A percentile compares a stretch with the other conserved stretches of the same genome.
These are phyloP conservation scores for Syndactyla subalaris DNA, from an alignment of 2,797 vertebrate genomes.

Conservation along the genomic window DNA sequence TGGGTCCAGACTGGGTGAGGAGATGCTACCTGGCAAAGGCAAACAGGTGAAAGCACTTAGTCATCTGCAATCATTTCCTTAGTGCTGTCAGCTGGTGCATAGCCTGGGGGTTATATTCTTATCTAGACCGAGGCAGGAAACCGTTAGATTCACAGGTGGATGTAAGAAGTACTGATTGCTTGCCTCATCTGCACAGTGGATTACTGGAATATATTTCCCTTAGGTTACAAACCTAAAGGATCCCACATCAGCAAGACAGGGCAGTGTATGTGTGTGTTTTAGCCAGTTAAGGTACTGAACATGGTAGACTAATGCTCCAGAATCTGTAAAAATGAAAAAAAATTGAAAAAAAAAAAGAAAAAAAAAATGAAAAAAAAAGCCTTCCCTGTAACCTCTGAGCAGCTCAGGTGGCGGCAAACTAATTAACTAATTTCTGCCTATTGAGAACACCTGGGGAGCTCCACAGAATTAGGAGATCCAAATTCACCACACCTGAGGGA, in stretches of 20 bases:
- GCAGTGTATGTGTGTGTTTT: not conserved
- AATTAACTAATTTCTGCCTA: fast-evolving
- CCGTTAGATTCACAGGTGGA: conserved; percentile 18
- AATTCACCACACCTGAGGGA: not conserved
- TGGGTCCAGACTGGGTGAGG: not conserved
- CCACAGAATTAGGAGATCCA: not conserved
- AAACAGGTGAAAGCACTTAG: conserved; percentile 29
- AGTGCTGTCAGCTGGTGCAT: not conserved
- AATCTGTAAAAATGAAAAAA: not conserved
- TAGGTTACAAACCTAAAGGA: not conserved
- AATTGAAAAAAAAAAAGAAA: not conserved
- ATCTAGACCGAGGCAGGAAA: conserved; percentile 33
- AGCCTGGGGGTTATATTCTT: conserved; percentile 30
- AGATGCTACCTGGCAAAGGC: not conserved
- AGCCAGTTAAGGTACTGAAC: not conserved
- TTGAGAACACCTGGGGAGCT: not conserved
- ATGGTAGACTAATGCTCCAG: not conserved
- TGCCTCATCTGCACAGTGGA: not conserved
- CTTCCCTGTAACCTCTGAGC: not conserved
- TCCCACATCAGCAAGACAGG: not conserved
- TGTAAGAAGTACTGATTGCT: not conserved
- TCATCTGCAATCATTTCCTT: conserved; percentile 23
- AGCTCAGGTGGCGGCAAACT: not conserved
- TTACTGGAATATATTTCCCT: not conserved
- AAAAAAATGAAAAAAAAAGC: not conserved